Percentiles rank a stretch among this genome's conserved stretches.
phyloP scores from a whole-genome alignment of 1,140 invertebrate species.

The Brachionus koreanus region DNA sequence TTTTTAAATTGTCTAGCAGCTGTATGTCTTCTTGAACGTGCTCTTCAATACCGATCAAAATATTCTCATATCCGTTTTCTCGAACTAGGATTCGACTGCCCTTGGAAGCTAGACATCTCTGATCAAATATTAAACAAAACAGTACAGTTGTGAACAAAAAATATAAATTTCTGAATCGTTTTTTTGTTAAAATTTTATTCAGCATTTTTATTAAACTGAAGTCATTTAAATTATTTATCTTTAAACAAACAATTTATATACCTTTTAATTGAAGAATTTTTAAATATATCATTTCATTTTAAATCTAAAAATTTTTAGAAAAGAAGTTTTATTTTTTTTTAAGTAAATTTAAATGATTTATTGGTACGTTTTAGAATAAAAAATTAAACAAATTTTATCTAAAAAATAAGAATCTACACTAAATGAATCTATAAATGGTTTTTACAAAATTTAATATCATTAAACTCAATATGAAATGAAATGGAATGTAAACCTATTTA shows the following conservation, averaged over 20 bases:
- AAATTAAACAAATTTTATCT: background rate
- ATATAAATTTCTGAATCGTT: background rate
- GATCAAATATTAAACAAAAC: background rate
- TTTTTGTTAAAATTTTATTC: background rate
- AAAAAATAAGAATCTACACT: background rate
- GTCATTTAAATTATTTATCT: background rate
- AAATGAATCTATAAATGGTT: background rate
- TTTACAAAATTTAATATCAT: background rate
- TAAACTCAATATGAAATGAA: background rate
- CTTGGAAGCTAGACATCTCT: background rate
- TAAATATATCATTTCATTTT: background rate
- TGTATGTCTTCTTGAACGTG: background rate
- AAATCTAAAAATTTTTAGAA: background rate
- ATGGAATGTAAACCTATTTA: background rate
- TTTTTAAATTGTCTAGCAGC: slow-evolving; percentile 23
- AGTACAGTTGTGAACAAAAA: background rate
- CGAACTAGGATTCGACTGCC: background rate
- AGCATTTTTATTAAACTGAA: background rate
- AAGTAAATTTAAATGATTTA: background rate
- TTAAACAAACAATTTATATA: background rate
- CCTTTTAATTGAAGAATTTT: background rate
- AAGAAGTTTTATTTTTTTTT: background rate
- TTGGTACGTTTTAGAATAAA: background rate
- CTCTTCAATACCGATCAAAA: slow-evolving; percentile 19
- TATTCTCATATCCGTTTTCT: slow-evolving; percentile 21